phyloP scores from a whole-genome alignment of 2,113 vertebrate genomes.

The Paradoxurus hermaphroditus region DNA sequence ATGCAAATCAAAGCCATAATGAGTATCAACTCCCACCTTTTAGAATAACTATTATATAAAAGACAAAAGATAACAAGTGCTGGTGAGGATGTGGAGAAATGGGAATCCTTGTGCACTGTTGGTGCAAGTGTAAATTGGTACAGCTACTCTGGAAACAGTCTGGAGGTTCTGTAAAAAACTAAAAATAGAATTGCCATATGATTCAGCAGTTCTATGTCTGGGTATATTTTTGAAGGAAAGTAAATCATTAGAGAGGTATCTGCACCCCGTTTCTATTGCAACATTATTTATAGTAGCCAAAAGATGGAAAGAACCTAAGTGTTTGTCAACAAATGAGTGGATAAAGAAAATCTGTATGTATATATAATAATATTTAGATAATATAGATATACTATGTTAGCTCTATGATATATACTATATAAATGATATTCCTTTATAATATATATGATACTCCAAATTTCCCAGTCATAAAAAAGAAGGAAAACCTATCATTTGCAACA shows the following conservation, averaged over 20 bases:
- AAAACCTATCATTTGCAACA: not conserved
- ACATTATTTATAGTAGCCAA: not conserved
- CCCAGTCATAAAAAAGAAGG: not conserved
- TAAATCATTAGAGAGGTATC: not conserved
- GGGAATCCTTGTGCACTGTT: not conserved
- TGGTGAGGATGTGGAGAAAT: not conserved
- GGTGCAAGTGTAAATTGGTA: not conserved
- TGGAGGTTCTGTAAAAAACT: not conserved
- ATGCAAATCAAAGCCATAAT: not conserved
- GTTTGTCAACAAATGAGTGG: not conserved
- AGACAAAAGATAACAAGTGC: not conserved
- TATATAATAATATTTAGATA: not conserved
- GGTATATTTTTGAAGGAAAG: not conserved
- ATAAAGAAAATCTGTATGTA: not conserved
- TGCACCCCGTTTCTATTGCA: not conserved
- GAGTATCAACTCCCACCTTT: not conserved
- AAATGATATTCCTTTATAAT: not conserved
- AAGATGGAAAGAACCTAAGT: not conserved
- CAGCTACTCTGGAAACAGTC: not conserved
- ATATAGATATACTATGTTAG: not conserved
- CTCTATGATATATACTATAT: not conserved
- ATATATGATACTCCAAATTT: not conserved
- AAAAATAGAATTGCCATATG: not conserved
- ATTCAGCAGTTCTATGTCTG: not conserved
- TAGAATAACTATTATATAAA: not conserved